Evolutionary conservation across 2,888 invertebrate genomes (phyloP), one percentile per base, ranked within the genome.

Genomic region (Protophormia terraenovae): DNA sequence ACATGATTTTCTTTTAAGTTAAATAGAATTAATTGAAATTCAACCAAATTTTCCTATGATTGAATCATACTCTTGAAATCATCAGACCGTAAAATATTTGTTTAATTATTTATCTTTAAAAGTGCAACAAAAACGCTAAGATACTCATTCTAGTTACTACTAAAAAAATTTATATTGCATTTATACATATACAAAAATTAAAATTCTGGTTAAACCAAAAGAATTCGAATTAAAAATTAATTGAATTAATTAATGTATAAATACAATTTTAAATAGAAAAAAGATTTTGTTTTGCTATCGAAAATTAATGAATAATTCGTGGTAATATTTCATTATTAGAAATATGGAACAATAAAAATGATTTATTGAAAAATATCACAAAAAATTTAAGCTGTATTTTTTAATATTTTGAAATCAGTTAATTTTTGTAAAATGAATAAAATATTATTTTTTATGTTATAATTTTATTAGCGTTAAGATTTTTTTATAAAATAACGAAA

Each of bases 31-130:
- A 53, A 38, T 69, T 69, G 22, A 22, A 69, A 69, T 53, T 38
- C 24, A 69, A 35, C 35, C 7, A 27, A 41, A 38, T 14, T 60
- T 27, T 41, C 14, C 38, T 64, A 35, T 64, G n/a, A 24, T 45
- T 41, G 38, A 64, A 64, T 64, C 64, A 64, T 72, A 45, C n/a
- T 29, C 19, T 67, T 69, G 12, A 72, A 58, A 60, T 58, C 27
- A 72, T 41, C 45, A 41, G 60, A 60, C 27, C 58, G 58, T 72
- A 45, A 72, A 72, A 16, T 45, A 60, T 58, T 45, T 55, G 41
- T 27, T 45, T 38, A 55, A 47, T 60, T n/a, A 24, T 27, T 67
- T 47, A 47, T 29, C 41, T 64, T 41, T 41, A 27, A n/a, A 41
- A 22, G 7, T 62, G 12, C 22, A 35, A 62, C 16, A 58, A n/a